Evolutionary conservation across 2,113 vertebrate genomes (phyloP).

Genomic region (Orycteropus afer): DNA sequence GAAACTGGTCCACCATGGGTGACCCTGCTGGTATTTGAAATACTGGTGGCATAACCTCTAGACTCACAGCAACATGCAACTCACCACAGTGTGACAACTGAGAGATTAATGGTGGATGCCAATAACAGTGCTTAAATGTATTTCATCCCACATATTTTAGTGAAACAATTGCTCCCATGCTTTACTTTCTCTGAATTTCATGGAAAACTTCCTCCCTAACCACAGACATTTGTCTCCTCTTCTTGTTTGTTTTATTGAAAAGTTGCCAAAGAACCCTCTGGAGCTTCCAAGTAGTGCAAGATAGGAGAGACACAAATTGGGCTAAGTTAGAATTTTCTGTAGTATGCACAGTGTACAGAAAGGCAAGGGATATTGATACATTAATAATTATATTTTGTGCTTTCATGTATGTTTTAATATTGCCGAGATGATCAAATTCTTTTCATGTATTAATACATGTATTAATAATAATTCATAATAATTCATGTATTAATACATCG

Average conservation of each 20-base stretch:
- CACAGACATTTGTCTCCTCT: not conserved
- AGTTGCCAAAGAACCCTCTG: not conserved
- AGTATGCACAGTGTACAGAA: not conserved
- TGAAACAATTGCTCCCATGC: not conserved
- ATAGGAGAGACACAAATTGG: not conserved
- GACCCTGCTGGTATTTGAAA: no score
- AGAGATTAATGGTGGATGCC: no score
- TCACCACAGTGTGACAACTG: no score
- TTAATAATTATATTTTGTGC: not conserved
- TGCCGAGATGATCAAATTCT: not conserved
- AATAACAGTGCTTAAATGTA: slow-evolving; percentile 16
- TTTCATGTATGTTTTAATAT: not conserved
- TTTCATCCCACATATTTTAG: not conserved
- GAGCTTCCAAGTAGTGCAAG: not conserved
- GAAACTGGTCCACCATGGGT: no score
- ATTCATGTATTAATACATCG: not conserved
- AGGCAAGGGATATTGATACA: not conserved
- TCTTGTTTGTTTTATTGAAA: not conserved
- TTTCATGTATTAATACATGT: no score
- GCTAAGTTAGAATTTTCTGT: not conserved
- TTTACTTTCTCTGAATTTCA: not conserved
- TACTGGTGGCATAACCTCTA: no score
- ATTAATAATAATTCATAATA: no score
- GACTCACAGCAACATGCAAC: no score
- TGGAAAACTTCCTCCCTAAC: not conserved